Evolutionary conservation across 2,113 vertebrate species (phyloP), one percentile per base, ranked within the genome.

Genomic region (Microtus pennsylvanicus): DNA sequence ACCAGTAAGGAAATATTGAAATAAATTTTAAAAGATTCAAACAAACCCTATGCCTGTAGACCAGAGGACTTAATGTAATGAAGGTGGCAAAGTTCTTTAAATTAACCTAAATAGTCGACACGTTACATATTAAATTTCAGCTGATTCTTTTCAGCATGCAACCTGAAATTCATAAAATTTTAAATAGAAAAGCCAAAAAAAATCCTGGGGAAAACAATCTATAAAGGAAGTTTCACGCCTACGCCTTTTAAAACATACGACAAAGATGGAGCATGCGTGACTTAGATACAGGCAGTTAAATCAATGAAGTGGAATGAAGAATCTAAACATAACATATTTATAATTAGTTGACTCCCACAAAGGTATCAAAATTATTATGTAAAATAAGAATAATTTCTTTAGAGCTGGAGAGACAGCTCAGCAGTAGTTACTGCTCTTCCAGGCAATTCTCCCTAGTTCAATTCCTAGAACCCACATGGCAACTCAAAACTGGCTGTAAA

Each of bases 161-260:
- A 70, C 22, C 19, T 86, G 52, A 24, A 70, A 55, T 76, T 93
- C n/a, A 81, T n/a, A 47, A 63, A 61, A 78, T 87, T 61, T 55
- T 61, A n/a, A 61, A 26, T 42, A 86, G 47, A 85, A 75, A 42
- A 75, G 33, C 58, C 61, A 96, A 70, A 96, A 96, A 77, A 77
- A 4, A 4, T 14, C 72, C 50, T 74, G 33, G 58, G 90, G 22
- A 22, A 50, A 72, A 5, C 55, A 11, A 86, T 72, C 9, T 70
- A 88, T 80, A 87, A 45, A 28, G 1, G 22, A 96, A 38, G 50
- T 35, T 17, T 55, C 30, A 63, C 1, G 63, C 26, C 91, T 74
- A 11, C 28, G 33, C 21, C 50, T 94, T 96, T 95, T 38, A 85
- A 74, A 94, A 16, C 28, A 78, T 83, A 52, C 61, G 61, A 10